phyloP scores from a whole-genome alignment of 2,888 invertebrate genomes.

The Anarsia innoxiella region DNA sequence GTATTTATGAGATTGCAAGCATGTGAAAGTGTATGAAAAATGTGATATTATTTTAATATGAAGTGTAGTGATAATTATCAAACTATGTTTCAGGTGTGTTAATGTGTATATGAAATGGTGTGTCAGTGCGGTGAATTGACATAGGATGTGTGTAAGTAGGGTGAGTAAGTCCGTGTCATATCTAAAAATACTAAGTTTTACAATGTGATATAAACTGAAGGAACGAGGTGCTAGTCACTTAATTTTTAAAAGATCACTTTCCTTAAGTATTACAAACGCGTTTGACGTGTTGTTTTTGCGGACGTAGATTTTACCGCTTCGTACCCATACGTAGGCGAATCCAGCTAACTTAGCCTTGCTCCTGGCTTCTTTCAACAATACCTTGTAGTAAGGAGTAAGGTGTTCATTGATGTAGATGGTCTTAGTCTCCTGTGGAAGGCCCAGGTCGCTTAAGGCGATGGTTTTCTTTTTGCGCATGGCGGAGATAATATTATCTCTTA shows the following conservation, averaged over 20 bases:
- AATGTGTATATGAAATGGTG: not conserved
- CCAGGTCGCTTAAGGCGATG: not conserved
- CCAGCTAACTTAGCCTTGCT: not conserved
- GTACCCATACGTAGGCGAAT: not conserved
- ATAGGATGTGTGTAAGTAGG: slow-evolving; percentile 1
- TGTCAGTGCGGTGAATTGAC: not conserved
- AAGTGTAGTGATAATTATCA: not conserved
- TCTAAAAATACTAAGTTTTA: not conserved
- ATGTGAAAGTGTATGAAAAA: not conserved
- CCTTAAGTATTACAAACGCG: not conserved
- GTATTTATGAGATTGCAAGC: not conserved
- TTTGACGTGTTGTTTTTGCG: not conserved
- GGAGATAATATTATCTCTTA: not conserved
- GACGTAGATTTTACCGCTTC: not conserved
- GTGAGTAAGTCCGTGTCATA: not conserved
- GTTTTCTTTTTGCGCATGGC: not conserved
- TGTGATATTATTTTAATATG: not conserved
- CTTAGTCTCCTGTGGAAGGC: not conserved
- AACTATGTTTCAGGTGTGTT: not conserved
- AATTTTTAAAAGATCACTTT: not conserved
- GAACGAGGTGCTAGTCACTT: not conserved
- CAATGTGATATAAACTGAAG: not conserved
- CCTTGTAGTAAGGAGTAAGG: not conserved
- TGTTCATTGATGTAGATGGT: not conserved
- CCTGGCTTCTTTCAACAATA: not conserved